These are phyloP conservation scores for Zygaena filipendulae DNA, from an alignment of 2,888 invertebrate genomes.

Conservation along the genomic window DNA sequence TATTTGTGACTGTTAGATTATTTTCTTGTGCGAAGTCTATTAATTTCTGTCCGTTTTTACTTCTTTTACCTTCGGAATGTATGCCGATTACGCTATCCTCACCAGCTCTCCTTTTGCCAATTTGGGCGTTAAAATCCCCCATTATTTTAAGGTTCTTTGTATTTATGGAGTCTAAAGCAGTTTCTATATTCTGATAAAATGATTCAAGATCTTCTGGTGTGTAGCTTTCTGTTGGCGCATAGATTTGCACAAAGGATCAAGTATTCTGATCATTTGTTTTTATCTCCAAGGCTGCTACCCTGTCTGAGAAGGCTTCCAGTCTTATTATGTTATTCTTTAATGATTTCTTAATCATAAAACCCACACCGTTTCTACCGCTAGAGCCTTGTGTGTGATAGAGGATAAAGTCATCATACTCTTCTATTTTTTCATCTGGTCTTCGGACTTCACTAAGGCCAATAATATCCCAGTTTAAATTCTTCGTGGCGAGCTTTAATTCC, in stretches of 20 bases:
- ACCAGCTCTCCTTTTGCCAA: slow-evolving; percentile 8
- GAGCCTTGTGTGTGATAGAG: slow-evolving; percentile 13
- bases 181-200: slow-evolving; percentile 7
- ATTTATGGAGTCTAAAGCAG: slow-evolving; percentile 5
- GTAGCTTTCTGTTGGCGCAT: slow-evolving; percentile 11
- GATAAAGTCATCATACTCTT: slow-evolving; percentile 17
- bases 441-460: slow-evolving; percentile 16
- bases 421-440: slow-evolving; percentile 14
- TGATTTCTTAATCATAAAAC: slow-evolving; percentile 16
- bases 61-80: slow-evolving; percentile 11
- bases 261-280: slow-evolving; percentile 1
- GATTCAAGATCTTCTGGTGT: slow-evolving; percentile 8
- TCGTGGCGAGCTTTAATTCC: slow-evolving; percentile 12
- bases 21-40: slow-evolving; percentile 3
- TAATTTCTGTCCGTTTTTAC: slow-evolving; percentile 6
- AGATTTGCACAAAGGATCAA: slow-evolving; percentile 11
- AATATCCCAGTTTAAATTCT: slow-evolving; percentile 16
- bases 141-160: slow-evolving; percentile 8
- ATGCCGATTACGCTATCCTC: slow-evolving; percentile 11
- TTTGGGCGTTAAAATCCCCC: slow-evolving; percentile 8
- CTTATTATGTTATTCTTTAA: slow-evolving; percentile 11
- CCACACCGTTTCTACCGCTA: slow-evolving; percentile 15
- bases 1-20: slow-evolving; percentile 2
- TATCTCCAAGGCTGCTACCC: slow-evolving; percentile 14
- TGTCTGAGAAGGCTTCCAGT: slow-evolving; percentile 14